Percentiles rank a stretch among this genome's conserved stretches.
Conservation (phyloP, 2,797 vertebrate species). For the Sitta carolinensis region DNA sequence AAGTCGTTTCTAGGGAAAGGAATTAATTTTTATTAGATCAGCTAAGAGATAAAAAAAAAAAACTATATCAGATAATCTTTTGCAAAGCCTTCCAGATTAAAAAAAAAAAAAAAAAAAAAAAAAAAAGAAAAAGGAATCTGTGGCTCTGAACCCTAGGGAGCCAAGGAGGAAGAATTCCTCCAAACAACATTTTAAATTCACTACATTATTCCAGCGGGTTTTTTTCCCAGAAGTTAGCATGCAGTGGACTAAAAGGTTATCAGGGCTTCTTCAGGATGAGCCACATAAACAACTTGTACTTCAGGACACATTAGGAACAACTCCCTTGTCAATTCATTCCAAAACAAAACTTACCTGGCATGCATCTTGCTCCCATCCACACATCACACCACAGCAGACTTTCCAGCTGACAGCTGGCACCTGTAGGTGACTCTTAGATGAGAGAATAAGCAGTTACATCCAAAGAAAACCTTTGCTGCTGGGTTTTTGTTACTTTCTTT, state of each 20-base stretch:
- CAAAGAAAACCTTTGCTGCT: not conserved
- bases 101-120: not conserved
- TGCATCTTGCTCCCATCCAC: not conserved
- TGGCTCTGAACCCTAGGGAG: not conserved
- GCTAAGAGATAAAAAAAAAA: not conserved
- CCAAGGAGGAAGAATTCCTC: not conserved
- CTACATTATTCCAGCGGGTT: not conserved
- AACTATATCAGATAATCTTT: not conserved
- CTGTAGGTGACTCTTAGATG: not conserved
- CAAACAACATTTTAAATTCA: not conserved
- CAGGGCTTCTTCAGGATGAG: not conserved
- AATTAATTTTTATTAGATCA: conserved; percentile 18
- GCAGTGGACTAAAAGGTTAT: not conserved
- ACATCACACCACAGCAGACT: not conserved
- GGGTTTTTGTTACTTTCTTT: not conserved
- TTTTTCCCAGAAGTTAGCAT: not conserved
- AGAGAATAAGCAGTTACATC: not conserved
- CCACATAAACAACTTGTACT: not conserved
- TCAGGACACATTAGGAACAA: not conserved
- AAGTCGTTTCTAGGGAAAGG: not conserved
- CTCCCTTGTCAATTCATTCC: not conserved
- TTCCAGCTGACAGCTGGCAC: not conserved
- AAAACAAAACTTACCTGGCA: not conserved
- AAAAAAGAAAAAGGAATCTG: not conserved
- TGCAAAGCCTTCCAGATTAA: not conserved